Evolutionary conservation across 2,888 invertebrate species (phyloP).

Genomic region (Coelopa pilipes): DNA sequence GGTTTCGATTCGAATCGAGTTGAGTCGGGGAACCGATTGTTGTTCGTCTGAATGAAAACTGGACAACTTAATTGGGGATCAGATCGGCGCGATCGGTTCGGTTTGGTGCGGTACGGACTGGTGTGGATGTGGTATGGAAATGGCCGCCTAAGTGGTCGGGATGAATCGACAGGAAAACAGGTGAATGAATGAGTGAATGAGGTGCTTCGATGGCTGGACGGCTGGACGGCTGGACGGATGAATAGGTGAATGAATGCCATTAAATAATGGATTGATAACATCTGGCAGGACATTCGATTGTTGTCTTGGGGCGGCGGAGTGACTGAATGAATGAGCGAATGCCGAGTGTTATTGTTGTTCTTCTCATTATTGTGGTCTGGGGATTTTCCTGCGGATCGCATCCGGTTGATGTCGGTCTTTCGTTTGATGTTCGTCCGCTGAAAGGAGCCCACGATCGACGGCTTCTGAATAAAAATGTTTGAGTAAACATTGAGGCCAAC

Average conservation of each 20-base stretch:
- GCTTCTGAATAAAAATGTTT: no score
- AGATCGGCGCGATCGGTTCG: neutral
- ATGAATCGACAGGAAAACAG: constrained; percentile 54
- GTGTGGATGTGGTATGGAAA: constrained; percentile 46
- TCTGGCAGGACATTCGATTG: constrained; percentile 53
- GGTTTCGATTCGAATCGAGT: no score
- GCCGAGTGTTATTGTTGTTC: no score
- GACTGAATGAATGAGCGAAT: no score
- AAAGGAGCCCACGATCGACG: no score
- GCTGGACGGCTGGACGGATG: constrained; percentile 4
- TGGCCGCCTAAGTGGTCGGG: constrained; percentile 47
- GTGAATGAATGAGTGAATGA: constrained; percentile 56
- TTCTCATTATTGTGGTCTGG: no score
- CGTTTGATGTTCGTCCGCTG: no score
- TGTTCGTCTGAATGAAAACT: constrained; percentile 41
- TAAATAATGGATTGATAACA: constrained; percentile 57
- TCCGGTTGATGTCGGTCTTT: no score
- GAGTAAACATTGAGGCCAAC: no score
- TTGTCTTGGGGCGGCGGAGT: neutral
- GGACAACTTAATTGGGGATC: constrained; percentile 48
- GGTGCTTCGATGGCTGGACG: neutral
- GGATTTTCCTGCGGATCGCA: no score
- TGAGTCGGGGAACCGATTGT: constrained; percentile 1
- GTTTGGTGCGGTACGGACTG: no score
- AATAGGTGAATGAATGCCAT: constrained; percentile 52